Percentiles rank a stretch among this genome's conserved stretches.
Evolutionary conservation across 2,113 vertebrate species (phyloP).

Genomic region (Marcusenius ussheri): DNA sequence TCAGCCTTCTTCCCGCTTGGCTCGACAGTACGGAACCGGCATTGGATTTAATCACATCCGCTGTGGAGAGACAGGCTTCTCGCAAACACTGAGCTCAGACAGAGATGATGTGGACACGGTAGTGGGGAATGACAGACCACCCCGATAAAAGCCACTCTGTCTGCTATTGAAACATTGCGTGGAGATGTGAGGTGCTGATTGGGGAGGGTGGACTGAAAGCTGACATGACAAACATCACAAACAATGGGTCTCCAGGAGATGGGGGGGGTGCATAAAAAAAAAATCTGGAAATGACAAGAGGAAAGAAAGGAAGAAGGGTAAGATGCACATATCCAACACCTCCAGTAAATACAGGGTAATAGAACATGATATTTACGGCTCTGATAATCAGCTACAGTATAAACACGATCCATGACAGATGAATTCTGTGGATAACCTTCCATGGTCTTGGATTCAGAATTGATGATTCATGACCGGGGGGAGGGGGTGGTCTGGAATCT

Average conservation of each 20-base stretch:
- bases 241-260: not conserved
- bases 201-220: not conserved
- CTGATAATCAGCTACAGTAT: not conserved
- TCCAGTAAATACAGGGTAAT: not conserved
- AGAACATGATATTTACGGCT: not conserved
- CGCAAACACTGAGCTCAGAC: conserved; percentile 17
- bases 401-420: not conserved
- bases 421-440: not conserved
- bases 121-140: not conserved
- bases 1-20: not conserved
- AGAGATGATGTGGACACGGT: conserved; percentile 1
- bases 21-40: conserved; percentile 20
- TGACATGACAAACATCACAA: not conserved
- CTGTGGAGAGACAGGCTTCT: conserved; percentile 14
- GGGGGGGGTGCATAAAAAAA: not conserved
- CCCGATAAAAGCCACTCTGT: not conserved
- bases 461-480: not conserved
- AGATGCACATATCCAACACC: not conserved
- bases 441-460: not conserved
- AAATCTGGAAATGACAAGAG: too few relatives aligned
- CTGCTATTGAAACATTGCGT: not conserved
- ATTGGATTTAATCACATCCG: conserved; percentile 4
- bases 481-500: not conserved
- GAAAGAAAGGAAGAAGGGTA: not conserved
- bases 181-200: not conserved